Evolutionary conservation across 1,140 invertebrate species (phyloP).

Genomic region (Prorops nasuta): DNA sequence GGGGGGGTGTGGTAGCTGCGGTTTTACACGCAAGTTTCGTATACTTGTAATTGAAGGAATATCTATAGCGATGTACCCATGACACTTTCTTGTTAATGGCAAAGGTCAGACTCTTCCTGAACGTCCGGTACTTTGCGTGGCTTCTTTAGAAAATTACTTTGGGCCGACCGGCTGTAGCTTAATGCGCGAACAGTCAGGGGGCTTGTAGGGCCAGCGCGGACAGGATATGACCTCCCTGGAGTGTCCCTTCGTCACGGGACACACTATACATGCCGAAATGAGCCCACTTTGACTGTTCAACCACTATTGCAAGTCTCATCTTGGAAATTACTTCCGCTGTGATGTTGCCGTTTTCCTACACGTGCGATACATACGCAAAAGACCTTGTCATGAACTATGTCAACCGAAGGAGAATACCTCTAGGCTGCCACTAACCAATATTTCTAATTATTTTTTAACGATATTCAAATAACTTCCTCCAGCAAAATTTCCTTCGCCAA

Average conservation of each 20-base stretch:
- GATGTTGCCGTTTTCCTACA: constrained; percentile 9
- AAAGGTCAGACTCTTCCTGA: no score
- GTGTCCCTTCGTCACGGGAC: constrained; percentile 31
- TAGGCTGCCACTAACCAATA: no score
- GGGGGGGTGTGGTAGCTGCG: no score
- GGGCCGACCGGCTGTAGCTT: constrained; percentile 20
- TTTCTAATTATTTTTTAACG: no score
- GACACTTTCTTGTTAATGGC: no score
- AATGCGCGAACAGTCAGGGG: constrained; percentile 28
- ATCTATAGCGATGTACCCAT: no score
- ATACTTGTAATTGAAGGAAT: no score
- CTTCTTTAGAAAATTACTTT: constrained; percentile 38
- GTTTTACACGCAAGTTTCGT: no score
- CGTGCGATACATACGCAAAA: not conserved
- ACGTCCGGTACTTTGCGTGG: constrained; percentile 19
- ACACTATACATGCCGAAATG: constrained; percentile 31
- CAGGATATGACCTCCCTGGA: constrained; percentile 47
- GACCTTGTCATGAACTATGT: no score
- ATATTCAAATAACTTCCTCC: no score
- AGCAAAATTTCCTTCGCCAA: no score
- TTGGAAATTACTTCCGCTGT: constrained; percentile 49
- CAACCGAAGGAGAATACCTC: no score
- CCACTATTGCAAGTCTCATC: constrained; percentile 48
- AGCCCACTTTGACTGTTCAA: constrained; percentile 51
- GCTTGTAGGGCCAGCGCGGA: constrained; percentile 31